These are phyloP conservation scores for Sternarchorhynchus goeldii DNA, from an alignment of 2,797 vertebrate species.

Conservation along the genomic window DNA sequence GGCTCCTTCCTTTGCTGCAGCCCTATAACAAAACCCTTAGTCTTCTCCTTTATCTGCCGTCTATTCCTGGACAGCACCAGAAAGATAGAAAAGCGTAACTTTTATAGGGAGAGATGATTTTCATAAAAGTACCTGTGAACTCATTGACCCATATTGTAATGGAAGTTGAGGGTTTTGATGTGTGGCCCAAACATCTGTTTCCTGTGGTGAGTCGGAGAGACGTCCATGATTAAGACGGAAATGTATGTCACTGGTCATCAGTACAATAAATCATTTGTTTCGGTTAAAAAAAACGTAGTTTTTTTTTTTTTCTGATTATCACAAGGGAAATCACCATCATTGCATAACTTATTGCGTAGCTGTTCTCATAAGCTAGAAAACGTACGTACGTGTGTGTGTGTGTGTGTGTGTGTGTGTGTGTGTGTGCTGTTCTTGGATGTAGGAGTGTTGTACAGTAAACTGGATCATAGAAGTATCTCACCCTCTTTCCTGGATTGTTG, in stretches of 20 bases:
- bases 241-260: not conserved
- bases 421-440: not conserved
- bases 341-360: too few relatives aligned
- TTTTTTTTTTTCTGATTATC: not conserved
- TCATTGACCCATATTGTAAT: not conserved
- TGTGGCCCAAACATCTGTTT: not conserved
- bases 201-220: not conserved
- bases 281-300: not conserved
- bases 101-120: too few relatives aligned
- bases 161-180: not conserved
- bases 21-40: not conserved
- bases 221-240: not conserved
- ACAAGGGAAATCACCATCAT: not conserved
- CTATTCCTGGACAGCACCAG: not conserved
- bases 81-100: too few relatives aligned
- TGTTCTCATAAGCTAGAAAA: too few relatives aligned
- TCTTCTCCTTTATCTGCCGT: not conserved
- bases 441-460: not conserved
- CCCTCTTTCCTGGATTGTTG: not conserved
- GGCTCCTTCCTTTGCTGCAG: not conserved
- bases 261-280: slow-evolving; percentile 3
- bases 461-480: slow-evolving; percentile 57
- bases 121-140: too few relatives aligned
- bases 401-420: slow-evolving; percentile 16
- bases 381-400: not conserved